A percentile compares a stretch with the other conserved stretches of the same genome.
These are phyloP conservation scores for Ceramica pisi DNA, from an alignment of 2,888 invertebrate genomes.

Conservation along the genomic window DNA sequence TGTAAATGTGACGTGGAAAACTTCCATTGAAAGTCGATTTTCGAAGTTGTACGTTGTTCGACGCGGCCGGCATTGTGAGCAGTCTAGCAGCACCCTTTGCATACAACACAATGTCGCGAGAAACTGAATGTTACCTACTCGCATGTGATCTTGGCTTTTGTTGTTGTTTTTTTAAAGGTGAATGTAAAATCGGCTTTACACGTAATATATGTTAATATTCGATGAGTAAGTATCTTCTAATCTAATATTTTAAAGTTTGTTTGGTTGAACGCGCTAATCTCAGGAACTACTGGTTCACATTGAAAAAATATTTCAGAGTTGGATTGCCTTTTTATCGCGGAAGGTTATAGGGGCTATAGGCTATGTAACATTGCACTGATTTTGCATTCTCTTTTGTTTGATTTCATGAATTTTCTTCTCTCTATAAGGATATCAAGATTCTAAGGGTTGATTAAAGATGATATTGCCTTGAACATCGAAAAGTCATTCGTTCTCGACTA, in stretches of 20 bases:
- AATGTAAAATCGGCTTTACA: not conserved
- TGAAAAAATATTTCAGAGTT: too few species aligned
- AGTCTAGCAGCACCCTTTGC: conserved; percentile 75
- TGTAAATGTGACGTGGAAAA: conserved; percentile 82
- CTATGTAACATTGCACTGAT: too few species aligned
- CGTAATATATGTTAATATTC: not conserved
- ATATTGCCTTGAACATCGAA: conserved; percentile 6
- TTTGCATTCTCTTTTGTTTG: too few species aligned
- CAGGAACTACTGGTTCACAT: too few species aligned
- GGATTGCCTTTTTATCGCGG: too few species aligned
- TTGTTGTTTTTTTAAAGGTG: conserved; percentile 41
- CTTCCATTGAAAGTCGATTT: conserved; percentile 87
- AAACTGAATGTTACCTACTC: conserved; percentile 60
- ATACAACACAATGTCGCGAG: conserved; percentile 76
- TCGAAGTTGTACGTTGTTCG: conserved; percentile 80
- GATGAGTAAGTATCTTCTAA: too few species aligned
- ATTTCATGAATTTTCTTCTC: not conserved
- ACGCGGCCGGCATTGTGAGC: conserved; percentile 76
- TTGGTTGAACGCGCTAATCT: too few species aligned
- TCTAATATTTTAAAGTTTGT: too few species aligned
- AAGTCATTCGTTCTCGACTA: conserved; percentile 17
- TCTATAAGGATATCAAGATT: not conserved
- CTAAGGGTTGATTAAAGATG: not conserved
- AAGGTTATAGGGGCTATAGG: too few species aligned
- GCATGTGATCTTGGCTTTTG: conserved; percentile 60